Percentiles rank a stretch among this genome's conserved stretches.
These are phyloP conservation scores for Turritopsis dohrnii DNA, from an alignment of 30 jellyfish, hydroid and myxozoan species.

Conservation along the genomic window DNA sequence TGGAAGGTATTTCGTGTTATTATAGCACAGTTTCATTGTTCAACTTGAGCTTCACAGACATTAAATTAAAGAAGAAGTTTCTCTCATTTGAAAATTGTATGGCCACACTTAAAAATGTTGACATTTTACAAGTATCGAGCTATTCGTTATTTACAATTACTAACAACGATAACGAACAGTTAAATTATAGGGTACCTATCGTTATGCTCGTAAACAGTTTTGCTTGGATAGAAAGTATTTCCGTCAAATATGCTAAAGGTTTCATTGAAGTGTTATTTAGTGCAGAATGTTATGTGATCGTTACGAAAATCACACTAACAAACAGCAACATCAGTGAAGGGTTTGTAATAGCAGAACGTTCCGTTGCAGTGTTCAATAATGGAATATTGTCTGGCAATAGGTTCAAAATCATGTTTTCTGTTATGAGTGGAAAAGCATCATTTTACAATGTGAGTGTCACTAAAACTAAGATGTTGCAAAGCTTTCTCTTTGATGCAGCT, in stretches of 20 bases:
- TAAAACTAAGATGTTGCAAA: background rate
- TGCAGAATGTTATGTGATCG: background rate
- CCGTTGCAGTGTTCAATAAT: background rate
- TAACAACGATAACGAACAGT: background rate
- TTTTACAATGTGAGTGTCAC: background rate
- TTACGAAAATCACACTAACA: background rate
- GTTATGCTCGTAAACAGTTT: too few relatives aligned
- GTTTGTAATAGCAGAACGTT: background rate
- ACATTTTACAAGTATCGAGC: background rate
- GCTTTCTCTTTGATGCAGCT: background rate
- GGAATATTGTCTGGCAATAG: background rate
- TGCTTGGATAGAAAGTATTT: background rate
- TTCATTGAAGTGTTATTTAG: background rate
- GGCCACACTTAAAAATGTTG: background rate
- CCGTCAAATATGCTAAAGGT: background rate
- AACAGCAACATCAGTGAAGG: background rate
- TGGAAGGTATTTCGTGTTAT: background rate
- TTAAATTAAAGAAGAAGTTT: too few relatives aligned
- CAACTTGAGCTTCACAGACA: background rate
- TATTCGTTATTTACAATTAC: background rate
- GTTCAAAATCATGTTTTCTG: background rate
- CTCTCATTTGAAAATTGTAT: background rate
- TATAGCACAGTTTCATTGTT: background rate
- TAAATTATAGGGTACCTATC: background rate
- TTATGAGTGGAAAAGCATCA: background rate